Evolutionary conservation across 2,113 vertebrate genomes (phyloP).

Genomic region (Mastomys coucha): DNA sequence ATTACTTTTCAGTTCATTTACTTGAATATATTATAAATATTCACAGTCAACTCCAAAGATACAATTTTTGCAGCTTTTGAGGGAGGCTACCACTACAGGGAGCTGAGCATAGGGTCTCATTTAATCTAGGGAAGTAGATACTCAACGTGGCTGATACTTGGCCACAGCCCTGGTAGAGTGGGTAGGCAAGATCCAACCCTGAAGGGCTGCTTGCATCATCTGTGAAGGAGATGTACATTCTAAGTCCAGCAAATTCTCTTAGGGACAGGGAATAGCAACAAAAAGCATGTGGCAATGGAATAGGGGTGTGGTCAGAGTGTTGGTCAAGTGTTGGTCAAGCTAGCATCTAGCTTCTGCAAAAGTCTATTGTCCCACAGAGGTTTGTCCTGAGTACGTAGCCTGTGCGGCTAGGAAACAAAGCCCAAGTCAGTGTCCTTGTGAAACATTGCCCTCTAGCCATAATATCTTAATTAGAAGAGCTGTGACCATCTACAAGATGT

Average conservation of each 20-base stretch:
- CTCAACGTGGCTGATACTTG: not conserved
- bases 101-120: not conserved
- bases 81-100: not conserved
- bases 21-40: conserved; percentile 8
- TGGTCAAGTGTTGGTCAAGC: not conserved
- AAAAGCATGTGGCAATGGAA: not conserved
- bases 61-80: not conserved
- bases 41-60: not conserved
- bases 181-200: not conserved
- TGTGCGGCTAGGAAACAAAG: not conserved
- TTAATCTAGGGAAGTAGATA: not conserved
- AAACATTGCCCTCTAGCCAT: too few relatives aligned
- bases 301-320: not conserved
- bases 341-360: not conserved
- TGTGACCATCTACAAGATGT: not conserved
- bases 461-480: not conserved
- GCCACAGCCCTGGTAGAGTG: not conserved
- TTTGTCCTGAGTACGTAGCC: not conserved
- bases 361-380: not conserved
- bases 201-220: not conserved
- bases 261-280: not conserved
- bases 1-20: conserved; percentile 2
- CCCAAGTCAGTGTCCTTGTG: not conserved
- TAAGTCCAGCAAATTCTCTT: not conserved
- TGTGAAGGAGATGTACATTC: not conserved